Conservation (phyloP, 2,113 vertebrate species). For the Serranochromis macrocephalus region DNA sequence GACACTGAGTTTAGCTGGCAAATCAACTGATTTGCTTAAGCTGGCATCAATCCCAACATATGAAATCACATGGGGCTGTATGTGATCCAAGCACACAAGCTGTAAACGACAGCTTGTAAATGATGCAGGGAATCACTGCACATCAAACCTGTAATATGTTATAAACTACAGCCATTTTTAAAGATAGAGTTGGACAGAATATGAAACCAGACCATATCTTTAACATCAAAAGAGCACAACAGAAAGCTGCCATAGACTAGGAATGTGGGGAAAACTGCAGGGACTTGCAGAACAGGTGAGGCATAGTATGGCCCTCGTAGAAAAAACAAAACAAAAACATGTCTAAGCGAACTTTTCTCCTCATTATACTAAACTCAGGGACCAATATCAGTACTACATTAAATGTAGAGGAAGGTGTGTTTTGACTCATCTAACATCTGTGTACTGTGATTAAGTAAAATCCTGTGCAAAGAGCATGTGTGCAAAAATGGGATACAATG, state of each 20-base stretch:
- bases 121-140: background rate
- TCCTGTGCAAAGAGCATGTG: background rate
- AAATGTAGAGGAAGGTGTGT: background rate
- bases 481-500: background rate
- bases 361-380: background rate
- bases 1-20: background rate
- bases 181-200: background rate
- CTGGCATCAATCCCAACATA: background rate
- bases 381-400: background rate
- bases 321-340: background rate
- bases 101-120: background rate
- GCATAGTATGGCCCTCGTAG: fast-evolving
- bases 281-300: background rate
- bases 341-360: background rate
- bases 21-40: background rate
- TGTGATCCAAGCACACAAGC: background rate
- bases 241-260: background rate
- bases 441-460: background rate
- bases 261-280: background rate
- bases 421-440: background rate
- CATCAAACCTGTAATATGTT: background rate
- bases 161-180: background rate
- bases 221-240: background rate
- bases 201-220: background rate
- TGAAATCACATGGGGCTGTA: background rate